Evolutionary conservation across 2,888 invertebrate species (phyloP).

Genomic region (Microctonus brassicae): DNA sequence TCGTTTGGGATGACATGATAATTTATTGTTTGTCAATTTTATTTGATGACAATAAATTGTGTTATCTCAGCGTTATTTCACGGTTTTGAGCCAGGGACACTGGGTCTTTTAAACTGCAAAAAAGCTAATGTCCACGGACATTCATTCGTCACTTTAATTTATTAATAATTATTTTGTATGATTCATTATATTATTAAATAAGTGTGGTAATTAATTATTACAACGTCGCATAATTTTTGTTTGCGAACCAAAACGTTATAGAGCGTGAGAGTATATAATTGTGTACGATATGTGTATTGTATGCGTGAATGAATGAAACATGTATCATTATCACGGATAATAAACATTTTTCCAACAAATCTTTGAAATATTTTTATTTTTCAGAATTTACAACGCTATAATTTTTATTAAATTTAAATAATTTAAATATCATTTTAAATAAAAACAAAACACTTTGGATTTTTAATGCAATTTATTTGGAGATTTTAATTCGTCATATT

Average conservation of each 20-base stretch:
- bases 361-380: slow-evolving; percentile 6
- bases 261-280: slow-evolving; percentile 21
- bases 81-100: slow-evolving; percentile 15
- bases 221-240: background rate
- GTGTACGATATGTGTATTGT: slow-evolving; percentile 49
- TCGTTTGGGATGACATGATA: background rate
- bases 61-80: background rate
- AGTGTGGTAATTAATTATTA: slow-evolving; percentile 9
- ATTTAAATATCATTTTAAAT: no score
- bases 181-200: slow-evolving; percentile 24
- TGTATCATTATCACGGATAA: slow-evolving; percentile 63
- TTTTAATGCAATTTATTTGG: slow-evolving; percentile 1
- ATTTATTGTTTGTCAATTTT: background rate
- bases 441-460: background rate
- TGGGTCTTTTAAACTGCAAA: background rate
- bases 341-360: slow-evolving; percentile 66
- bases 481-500: background rate
- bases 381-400: slow-evolving; percentile 1
- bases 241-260: slow-evolving; percentile 9
- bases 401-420: slow-evolving; percentile 10
- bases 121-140: background rate
- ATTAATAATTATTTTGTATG: slow-evolving; percentile 26
- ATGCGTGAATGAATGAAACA: slow-evolving; percentile 54
- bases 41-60: background rate
- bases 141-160: slow-evolving; percentile 23